Conservation (phyloP, 2,888 invertebrate genomes). For the Rhorus exstirpatorius region DNA sequence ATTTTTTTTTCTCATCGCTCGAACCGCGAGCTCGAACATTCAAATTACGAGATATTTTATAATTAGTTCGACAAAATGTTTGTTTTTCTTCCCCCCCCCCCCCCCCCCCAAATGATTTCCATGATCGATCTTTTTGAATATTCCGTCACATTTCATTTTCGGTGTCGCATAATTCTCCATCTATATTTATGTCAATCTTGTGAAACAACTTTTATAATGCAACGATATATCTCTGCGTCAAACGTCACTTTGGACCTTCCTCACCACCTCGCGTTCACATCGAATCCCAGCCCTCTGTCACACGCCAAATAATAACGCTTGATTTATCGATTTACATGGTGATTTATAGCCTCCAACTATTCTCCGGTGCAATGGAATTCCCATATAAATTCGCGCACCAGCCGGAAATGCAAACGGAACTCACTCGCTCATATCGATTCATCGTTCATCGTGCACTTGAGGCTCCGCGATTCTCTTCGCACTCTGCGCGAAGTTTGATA, state of each 20-base stretch:
- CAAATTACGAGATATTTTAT: not conserved
- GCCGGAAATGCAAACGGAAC: slow-evolving; percentile 62
- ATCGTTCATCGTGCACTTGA: slow-evolving; percentile 31
- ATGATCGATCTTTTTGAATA: not conserved
- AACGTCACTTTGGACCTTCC: slow-evolving; percentile 42
- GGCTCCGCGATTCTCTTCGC: slow-evolving; percentile 31
- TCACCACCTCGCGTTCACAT: slow-evolving; percentile 37
- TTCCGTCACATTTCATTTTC: not conserved
- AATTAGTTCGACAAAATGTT: not conserved
- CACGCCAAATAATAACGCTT: slow-evolving; percentile 76
- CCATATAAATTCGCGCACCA: slow-evolving; percentile 32
- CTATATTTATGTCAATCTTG: slow-evolving; percentile 12
- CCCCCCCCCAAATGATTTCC: too few species aligned
- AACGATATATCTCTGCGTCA: not conserved
- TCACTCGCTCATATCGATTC: slow-evolving; percentile 26
- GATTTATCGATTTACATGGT: slow-evolving; percentile 78
- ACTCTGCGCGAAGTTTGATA: slow-evolving; percentile 61
- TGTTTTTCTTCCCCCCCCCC: not conserved
- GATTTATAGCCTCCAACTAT: slow-evolving; percentile 71
- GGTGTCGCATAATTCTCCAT: slow-evolving; percentile 23
- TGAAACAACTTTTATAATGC: not conserved
- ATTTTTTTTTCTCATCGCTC: too few species aligned
- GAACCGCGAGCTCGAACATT: too few species aligned
- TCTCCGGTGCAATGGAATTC: slow-evolving; percentile 39
- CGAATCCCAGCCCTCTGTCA: slow-evolving; percentile 53